Conservation (phyloP, 2,113 vertebrate species). For the human (Homo sapiens) region GRCh38 chr14:25642501-25643000, state of each 20-base stretch:
- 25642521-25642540: slow-evolving; percentile 64
- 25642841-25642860: background rate
- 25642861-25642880: background rate
- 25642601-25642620: slow-evolving; percentile 61
- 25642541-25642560: slow-evolving; percentile 56
- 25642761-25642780: slow-evolving; percentile 29
- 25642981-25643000: background rate
- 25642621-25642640: slow-evolving; percentile 54
- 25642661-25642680: slow-evolving; percentile 54
- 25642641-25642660: slow-evolving; percentile 74
- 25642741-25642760: background rate
- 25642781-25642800: background rate
- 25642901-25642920: background rate
- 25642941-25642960: background rate
- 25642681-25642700: slow-evolving; percentile 45
- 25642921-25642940: background rate
- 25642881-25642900: background rate
- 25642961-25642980: background rate
- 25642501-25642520: slow-evolving; percentile 47
- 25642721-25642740: slow-evolving; percentile 46
- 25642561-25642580: slow-evolving; percentile 55
- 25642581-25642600: slow-evolving; percentile 52
- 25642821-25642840: background rate
- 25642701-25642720: slow-evolving; percentile 22
- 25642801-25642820: background rate